These are phyloP conservation scores for Lepisosteus osseus DNA, from an alignment of 2,113 vertebrate species.

Conservation along the genomic window DNA sequence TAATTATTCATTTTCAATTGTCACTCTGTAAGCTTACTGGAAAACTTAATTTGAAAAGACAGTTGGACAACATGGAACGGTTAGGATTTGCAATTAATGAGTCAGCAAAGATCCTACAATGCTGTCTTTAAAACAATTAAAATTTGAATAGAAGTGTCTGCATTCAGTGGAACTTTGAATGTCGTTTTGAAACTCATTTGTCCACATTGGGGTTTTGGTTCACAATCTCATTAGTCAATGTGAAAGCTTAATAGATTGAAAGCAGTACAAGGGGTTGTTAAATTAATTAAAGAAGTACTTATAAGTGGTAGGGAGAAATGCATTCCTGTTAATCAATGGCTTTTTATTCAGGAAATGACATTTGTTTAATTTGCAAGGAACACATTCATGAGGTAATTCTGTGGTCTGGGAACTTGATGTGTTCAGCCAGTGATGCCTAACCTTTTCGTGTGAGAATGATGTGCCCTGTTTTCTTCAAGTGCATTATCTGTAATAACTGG, in stretches of 20 bases:
- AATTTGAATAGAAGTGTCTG: neutral
- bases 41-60: constrained; percentile 5
- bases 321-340: neutral
- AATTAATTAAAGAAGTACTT: constrained; percentile 4
- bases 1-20: neutral
- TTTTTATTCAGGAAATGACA: constrained; percentile 2
- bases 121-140: constrained; percentile 19
- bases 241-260: neutral
- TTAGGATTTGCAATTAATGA: constrained; percentile 22
- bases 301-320: neutral
- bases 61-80: constrained; percentile 23
- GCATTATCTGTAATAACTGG: too few relatives aligned
- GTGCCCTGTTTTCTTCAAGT: too few relatives aligned
- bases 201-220: neutral
- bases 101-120: constrained; percentile 25
- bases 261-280: neutral
- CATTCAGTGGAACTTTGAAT: neutral
- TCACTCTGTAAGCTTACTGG: constrained; percentile 5
- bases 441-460: neutral
- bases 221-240: neutral
- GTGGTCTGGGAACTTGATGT: neutral
- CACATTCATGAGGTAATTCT: neutral
- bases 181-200: constrained; percentile 6
- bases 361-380: neutral
- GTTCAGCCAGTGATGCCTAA: neutral